Percentiles rank a stretch among this genome's conserved stretches.
Conservation (phyloP, 2,113 vertebrate species). For the Brachypteracias leptosomus region DNA sequence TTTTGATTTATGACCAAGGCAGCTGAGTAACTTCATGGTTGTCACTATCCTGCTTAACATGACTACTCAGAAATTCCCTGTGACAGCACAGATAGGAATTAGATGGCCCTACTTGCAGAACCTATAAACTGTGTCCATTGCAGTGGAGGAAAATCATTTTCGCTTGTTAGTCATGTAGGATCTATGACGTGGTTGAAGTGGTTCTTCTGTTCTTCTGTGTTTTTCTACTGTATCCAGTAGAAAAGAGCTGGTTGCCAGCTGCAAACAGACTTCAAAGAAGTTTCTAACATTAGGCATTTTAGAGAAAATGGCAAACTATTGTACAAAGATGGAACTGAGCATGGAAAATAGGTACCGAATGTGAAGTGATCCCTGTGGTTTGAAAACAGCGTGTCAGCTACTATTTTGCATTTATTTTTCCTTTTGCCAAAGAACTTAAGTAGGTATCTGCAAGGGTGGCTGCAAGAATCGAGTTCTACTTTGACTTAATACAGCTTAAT, state of each 20-base stretch:
- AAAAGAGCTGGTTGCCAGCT: background rate
- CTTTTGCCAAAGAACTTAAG: background rate
- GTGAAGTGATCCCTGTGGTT: background rate
- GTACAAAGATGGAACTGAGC: background rate
- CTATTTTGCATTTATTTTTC: background rate
- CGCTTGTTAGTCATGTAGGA: background rate
- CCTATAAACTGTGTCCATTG: background rate
- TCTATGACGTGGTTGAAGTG: background rate
- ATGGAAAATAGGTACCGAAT: background rate
- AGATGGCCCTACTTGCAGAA: background rate
- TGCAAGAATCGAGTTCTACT: background rate
- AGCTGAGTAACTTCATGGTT: background rate
- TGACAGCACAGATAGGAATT: background rate
- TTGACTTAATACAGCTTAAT: background rate
- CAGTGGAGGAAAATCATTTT: background rate
- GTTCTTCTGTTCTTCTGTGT: background rate
- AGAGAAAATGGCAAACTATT: background rate
- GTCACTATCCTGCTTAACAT: background rate
- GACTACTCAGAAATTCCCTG: background rate
- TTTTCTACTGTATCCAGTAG: background rate
- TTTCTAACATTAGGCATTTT: background rate
- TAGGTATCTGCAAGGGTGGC: background rate
- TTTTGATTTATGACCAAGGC: constrained; percentile 45
- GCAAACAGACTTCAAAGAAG: background rate
- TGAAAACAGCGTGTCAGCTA: background rate